phyloP scores from a whole-genome alignment of 2,113 vertebrate species.

The Genyomyrus donnyi region DNA sequence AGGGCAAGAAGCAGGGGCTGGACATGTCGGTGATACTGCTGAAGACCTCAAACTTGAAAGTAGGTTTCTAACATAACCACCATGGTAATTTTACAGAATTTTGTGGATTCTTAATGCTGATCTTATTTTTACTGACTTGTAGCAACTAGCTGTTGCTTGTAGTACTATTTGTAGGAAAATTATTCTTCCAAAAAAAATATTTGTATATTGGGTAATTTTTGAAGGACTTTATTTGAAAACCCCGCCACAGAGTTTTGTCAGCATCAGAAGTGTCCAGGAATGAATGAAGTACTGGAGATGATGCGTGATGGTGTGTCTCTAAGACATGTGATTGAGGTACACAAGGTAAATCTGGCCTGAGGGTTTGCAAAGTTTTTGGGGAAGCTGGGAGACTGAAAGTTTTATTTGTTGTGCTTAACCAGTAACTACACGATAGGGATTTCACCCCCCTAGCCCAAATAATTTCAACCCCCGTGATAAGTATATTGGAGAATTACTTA shows the following conservation, averaged over 20 bases:
- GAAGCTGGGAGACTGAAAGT: not conserved
- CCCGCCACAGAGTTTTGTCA: not conserved
- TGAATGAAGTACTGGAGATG: constrained; percentile 21
- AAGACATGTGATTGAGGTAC: constrained; percentile 5
- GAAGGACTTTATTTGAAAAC: not conserved
- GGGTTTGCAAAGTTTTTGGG: not conserved
- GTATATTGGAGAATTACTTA: not conserved
- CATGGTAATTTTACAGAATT: not conserved
- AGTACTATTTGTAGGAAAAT: not conserved
- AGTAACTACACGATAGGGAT: not conserved
- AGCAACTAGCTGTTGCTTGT: not conserved
- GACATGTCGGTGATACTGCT: not conserved
- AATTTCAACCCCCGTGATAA: not conserved
- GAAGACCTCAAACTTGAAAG: constrained; percentile 15
- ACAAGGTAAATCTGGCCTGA: constrained; percentile 2
- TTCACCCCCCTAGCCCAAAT: not conserved
- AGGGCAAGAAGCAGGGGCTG: constrained; percentile 1
- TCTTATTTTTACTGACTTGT: not conserved
- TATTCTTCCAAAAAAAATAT: not conserved
- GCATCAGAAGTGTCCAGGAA: constrained; percentile 7
- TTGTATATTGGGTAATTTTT: not conserved
- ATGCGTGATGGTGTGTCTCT: constrained; percentile 19
- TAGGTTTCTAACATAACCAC: not conserved
- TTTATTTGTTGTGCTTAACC: not conserved
- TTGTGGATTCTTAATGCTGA: not conserved